These are phyloP conservation scores for Ictidomys tridecemlineatus DNA, from an alignment of 2,113 vertebrate genomes.

Conservation along the genomic window DNA sequence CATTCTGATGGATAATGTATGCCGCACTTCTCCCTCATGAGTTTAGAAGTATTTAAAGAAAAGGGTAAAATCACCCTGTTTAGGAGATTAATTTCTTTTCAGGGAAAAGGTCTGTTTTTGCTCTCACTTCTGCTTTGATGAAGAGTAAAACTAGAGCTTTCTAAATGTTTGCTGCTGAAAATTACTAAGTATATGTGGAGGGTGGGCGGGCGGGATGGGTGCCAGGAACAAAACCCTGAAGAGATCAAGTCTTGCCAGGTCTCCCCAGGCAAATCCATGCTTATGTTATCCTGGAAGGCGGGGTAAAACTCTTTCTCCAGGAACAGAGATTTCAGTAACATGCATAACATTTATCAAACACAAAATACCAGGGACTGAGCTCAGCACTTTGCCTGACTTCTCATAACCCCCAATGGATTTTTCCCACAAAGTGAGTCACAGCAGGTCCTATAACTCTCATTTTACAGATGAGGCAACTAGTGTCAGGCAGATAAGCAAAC, in stretches of 20 bases:
- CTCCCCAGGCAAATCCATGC: not conserved
- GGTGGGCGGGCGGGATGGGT: rapidly evolving
- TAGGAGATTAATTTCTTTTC: conserved; percentile 77
- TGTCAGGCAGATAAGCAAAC: not conserved
- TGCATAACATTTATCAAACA: not conserved
- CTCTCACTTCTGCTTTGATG: conserved; percentile 58
- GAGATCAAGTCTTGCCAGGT: not conserved
- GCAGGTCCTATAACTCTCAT: not conserved
- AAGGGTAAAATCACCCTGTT: conserved; percentile 77
- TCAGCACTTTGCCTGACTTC: not conserved
- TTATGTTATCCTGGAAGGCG: not conserved
- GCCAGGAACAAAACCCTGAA: not conserved
- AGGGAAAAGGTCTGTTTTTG: conserved; percentile 56
- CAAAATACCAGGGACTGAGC: not conserved
- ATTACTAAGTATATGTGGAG: not conserved
- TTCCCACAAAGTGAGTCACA: not conserved
- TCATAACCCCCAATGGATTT: not conserved
- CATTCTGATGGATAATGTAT: conserved; percentile 74
- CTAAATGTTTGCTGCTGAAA: conserved; percentile 45
- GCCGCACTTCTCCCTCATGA: not conserved
- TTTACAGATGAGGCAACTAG: conserved; percentile 2
- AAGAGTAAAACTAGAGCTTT: conserved; percentile 43
- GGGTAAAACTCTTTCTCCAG: not conserved
- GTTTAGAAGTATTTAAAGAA: conserved; percentile 81
- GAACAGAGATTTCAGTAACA: not conserved